Base-by-base conservation (phyloP, 2,113 vertebrate genomes). In the Burhinus bistriatus region DNA sequence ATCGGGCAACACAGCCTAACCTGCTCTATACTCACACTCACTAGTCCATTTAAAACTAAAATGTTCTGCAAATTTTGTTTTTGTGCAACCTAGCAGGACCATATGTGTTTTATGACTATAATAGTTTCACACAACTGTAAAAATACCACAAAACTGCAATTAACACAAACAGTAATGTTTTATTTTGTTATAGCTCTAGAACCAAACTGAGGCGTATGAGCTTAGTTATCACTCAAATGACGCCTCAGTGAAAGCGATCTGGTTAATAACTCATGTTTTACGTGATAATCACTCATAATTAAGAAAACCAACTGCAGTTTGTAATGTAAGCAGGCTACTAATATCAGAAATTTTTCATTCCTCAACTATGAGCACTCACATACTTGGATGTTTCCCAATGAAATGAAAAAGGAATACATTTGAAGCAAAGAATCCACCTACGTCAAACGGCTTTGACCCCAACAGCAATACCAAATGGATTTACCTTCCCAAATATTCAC, bases 381-480 rank as follows among this genome's bases (percentile, higher is more conserved):
- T 15, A 40, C 36, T 58, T 49, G 32, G 42, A 34, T 26, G 7
- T 59, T 81, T 75, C 51, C 27, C 14, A 70, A 15, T 17, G 15
- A 79, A 87, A 87, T 7, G 5, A 71, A 72, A 81, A 76, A 81
- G 17, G 29, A 93, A 52, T 27, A 40, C 0, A 9, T 34, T 45
- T 72, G n/a, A 89, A 83, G 51, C 23, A 71, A 83, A 87, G 38
- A 49, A 72, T 65, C 34, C 16, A 62, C 25, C 49, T 64, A 30
- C 61, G 10, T 45, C 23, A 91, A 89, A 76, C 42, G 42, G 38
- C 45, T 93, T 90, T 94, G 86, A 97, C 83, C 44, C 73, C 34
- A 47, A 44, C 27, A 40, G 45, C 80, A 85, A 64, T 34, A 52
- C 44, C 55, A 83, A 90, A 95, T 38, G 40, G 71, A 83, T 76